These are phyloP conservation scores for Spea multiplicata DNA, from an alignment of 2,113 vertebrate species.

Conservation along the genomic window DNA sequence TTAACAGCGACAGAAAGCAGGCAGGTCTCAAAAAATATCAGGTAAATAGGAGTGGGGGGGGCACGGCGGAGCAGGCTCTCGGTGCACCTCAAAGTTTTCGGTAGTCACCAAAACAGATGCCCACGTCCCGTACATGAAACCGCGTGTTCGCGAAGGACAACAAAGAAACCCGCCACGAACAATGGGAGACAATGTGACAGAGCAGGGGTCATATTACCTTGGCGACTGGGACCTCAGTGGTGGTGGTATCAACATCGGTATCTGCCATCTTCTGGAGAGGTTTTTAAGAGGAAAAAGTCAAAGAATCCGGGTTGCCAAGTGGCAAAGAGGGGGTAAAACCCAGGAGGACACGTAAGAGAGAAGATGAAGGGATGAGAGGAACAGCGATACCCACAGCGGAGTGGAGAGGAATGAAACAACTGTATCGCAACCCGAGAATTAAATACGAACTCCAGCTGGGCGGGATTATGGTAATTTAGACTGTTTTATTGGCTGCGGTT, in stretches of 20 bases:
- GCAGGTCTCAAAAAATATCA: neutral
- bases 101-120: too few relatives aligned
- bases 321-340: constrained; percentile 8
- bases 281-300: constrained; percentile 28
- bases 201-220: constrained; percentile 57
- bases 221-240: constrained; percentile 47
- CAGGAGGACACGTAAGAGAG: neutral
- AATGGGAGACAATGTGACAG: constrained; percentile 32
- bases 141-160: constrained; percentile 15
- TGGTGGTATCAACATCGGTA: constrained; percentile 70
- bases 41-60: neutral
- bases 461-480: constrained; percentile 11
- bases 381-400: constrained; percentile 48
- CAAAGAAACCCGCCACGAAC: constrained; percentile 34
- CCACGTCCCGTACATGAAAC: neutral
- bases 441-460: constrained; percentile 48
- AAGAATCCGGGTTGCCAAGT: neutral
- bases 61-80: neutral
- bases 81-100: neutral
- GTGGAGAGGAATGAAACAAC: constrained; percentile 60
- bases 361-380: neutral
- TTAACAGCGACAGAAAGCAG: neutral
- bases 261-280: constrained; percentile 68
- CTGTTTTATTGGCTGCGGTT: constrained; percentile 15
- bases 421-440: constrained; percentile 52